Evolutionary conservation across 2,797 vertebrate genomes (phyloP).

Genomic region (Caiman crocodilus): DNA sequence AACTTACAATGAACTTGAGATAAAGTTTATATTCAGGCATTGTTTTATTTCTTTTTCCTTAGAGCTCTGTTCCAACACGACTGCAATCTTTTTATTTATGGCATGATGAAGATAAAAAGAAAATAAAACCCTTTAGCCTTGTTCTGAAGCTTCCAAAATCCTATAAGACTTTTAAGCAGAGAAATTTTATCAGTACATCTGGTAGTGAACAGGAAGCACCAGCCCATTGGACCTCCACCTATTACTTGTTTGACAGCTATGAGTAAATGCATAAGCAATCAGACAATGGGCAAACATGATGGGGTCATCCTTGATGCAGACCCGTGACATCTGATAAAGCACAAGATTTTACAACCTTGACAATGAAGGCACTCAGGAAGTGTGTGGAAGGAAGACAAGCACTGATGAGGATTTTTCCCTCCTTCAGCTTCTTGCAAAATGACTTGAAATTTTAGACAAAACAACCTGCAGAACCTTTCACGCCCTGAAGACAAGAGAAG

Average conservation of each 20-base stretch:
- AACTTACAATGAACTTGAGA: not conserved
- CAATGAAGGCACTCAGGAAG: constrained; percentile 55
- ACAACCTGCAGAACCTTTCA: constrained; percentile 34
- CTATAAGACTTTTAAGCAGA: not conserved
- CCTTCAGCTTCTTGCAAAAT: constrained; percentile 1
- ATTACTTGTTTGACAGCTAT: constrained; percentile 52
- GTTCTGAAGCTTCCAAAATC: not conserved
- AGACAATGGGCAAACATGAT: constrained; percentile 39
- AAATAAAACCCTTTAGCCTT: not conserved
- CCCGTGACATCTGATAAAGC: constrained; percentile 47
- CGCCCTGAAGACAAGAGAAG: constrained; percentile 32
- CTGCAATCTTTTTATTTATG: not conserved
- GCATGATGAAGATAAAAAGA: not conserved
- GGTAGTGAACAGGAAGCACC: constrained; percentile 49
- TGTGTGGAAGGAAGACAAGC: constrained; percentile 6
- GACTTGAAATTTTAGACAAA: constrained; percentile 30
- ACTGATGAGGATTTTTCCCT: not conserved
- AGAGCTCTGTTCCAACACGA: not conserved
- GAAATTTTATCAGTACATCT: constrained; percentile 44
- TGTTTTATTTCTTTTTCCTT: not conserved
- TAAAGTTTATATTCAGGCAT: fast-evolving
- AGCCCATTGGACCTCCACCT: constrained; percentile 55
- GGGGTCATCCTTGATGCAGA: constrained; percentile 60
- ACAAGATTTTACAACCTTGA: constrained; percentile 40
- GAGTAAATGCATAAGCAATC: not conserved